Evolutionary conservation across 2,888 invertebrate genomes (phyloP).

Genomic region (Amiota communis): DNA sequence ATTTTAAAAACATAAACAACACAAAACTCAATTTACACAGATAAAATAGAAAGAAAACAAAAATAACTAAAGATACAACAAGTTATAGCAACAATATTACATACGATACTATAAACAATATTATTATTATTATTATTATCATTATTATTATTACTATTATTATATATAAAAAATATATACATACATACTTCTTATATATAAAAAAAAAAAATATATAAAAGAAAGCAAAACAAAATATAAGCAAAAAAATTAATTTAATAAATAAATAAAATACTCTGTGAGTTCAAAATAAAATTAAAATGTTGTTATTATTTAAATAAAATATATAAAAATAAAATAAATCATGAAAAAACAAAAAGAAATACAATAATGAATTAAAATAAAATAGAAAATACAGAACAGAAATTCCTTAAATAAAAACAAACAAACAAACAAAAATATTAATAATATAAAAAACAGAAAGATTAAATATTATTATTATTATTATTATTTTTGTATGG

Average conservation of each 20-base stretch:
- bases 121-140: too few species aligned
- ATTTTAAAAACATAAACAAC: too few species aligned
- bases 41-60: too few species aligned
- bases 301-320: too few species aligned
- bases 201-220: background rate
- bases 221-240: constrained; percentile 14
- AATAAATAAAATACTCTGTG: constrained; percentile 66
- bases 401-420: constrained; percentile 20
- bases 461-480: constrained; percentile 12
- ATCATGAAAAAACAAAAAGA: background rate
- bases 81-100: too few species aligned
- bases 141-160: background rate
- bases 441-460: background rate
- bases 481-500: background rate
- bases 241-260: constrained; percentile 52
- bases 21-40: too few species aligned
- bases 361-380: constrained; percentile 18
- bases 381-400: background rate
- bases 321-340: too few species aligned
- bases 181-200: background rate
- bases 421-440: background rate
- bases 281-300: constrained; percentile 57
- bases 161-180: background rate
- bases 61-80: too few species aligned
- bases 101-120: too few species aligned